Base-by-base conservation (phyloP, 2,888 invertebrate genomes). In the Sympetrum striolatum region DNA sequence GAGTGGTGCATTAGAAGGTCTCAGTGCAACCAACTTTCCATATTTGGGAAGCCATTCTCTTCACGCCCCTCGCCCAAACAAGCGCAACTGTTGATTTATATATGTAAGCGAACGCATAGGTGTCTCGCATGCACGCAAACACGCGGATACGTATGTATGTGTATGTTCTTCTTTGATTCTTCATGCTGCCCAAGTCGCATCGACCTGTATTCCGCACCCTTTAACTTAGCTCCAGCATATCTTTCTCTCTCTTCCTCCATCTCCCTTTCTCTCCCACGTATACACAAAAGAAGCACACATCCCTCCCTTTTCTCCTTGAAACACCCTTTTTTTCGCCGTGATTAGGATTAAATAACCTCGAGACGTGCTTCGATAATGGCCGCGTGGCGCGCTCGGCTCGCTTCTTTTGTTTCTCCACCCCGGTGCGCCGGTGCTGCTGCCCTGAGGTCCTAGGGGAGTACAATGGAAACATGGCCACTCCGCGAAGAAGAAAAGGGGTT, bases 291-390 rank as follows among this genome's bases (percentile, higher is more conserved):
- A 73, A 73, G 25, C 73, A 31, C 73, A 73, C 22, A 39, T 37
- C 37, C 60, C 60, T 37, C 60, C 86, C 25, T 22, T 18, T 60
- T 37, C 31, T 25, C 82, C 86, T 86, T 60, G 22, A 39, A 35
- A 25, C 82, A 18, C 35, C 60, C 86, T n/a, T 37, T 64, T 60
- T 60, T 37, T 60, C 37, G 35, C n/a, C 60, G 60, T 91, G 91
- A 91, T 91, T 91, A 91, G 91, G 91, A 91, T 91, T 91, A 91
- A 91, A 91, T 91, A 91, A 91, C 91, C 91, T 82, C 64, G 90
- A 90, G 82, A 92, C 92, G 91, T 92, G 92, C 92, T 91, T 25
- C 82, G 90, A 91, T 91, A 91, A 92, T 91, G 91, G 92, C 90
- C 86, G 86, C 86, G 86, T 86, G 86, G 86, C 86, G 35, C 60